A percentile compares a stretch with the other conserved stretches of the same genome.
Evolutionary conservation across 1,140 invertebrate species (phyloP).

Genomic region (Pseudomyrmex pallidus): DNA sequence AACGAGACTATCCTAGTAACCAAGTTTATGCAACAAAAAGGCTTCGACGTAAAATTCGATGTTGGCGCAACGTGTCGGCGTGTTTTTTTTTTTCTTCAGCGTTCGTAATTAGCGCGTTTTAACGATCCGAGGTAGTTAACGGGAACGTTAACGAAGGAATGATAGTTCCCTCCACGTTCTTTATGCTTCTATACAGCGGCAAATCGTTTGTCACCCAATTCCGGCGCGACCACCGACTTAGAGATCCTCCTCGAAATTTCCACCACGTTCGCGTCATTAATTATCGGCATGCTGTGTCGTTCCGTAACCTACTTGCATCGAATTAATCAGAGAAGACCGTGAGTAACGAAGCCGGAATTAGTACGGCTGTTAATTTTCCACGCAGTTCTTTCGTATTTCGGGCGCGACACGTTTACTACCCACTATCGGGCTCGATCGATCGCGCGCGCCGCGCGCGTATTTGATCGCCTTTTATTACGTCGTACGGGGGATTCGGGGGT

Average conservation of each 20-base stretch:
- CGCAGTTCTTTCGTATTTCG: neutral
- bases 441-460: neutral
- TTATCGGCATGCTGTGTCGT: constrained; percentile 26
- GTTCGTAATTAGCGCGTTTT: constrained; percentile 48
- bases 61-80: constrained; percentile 1
- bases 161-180: constrained; percentile 51
- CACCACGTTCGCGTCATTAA: constrained; percentile 54
- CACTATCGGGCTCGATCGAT: constrained; percentile 26
- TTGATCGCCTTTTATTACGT: constrained; percentile 39
- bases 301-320: constrained; percentile 40
- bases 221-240: constrained; percentile 53
- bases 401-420: neutral
- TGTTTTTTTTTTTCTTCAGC: constrained; percentile 8
- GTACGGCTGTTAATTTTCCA: constrained; percentile 41
- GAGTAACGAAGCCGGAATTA: constrained; percentile 43
- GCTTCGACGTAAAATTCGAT: constrained; percentile 29
- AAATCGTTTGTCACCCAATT: constrained; percentile 59
- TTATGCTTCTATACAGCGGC: constrained; percentile 30
- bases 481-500: constrained; percentile 13
- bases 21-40: neutral
- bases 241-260: constrained; percentile 53
- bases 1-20: constrained; percentile 17
- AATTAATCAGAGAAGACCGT: constrained; percentile 46
- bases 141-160: constrained; percentile 51
- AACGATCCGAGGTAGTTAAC: constrained; percentile 47